These are phyloP conservation scores for Pangasianodon hypophthalmus DNA, from an alignment of 2,113 vertebrate species.

Conservation along the genomic window DNA sequence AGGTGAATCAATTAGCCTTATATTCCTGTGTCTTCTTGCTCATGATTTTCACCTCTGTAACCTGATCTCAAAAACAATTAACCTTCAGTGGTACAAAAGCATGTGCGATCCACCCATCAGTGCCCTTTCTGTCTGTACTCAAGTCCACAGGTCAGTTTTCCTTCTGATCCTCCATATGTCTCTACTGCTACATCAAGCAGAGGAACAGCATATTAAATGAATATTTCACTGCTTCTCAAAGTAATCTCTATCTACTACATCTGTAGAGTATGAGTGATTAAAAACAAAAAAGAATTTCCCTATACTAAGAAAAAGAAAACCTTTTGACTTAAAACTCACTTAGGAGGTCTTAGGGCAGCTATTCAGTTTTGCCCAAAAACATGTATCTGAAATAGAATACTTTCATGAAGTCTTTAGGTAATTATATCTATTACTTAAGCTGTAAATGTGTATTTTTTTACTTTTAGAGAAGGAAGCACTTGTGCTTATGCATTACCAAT, in stretches of 20 bases:
- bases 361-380: neutral
- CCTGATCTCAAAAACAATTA: neutral
- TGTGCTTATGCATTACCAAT: neutral
- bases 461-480: neutral
- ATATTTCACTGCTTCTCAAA: neutral
- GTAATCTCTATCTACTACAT: neutral
- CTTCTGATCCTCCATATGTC: neutral
- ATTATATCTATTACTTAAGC: neutral
- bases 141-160: neutral
- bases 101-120: neutral
- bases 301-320: neutral
- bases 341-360: neutral
- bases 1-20: constrained; percentile 20
- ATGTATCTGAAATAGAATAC: neutral
- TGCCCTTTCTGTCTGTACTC: constrained; percentile 5
- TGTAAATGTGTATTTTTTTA: neutral
- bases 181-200: neutral
- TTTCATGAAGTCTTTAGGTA: neutral
- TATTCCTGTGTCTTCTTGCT: neutral
- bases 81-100: constrained; percentile 1
- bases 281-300: neutral
- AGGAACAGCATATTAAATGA: neutral
- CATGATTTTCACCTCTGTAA: neutral
- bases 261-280: neutral
- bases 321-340: neutral